These are phyloP conservation scores for Euura lappo DNA, from an alignment of 1,140 invertebrate species.

Conservation along the genomic window DNA sequence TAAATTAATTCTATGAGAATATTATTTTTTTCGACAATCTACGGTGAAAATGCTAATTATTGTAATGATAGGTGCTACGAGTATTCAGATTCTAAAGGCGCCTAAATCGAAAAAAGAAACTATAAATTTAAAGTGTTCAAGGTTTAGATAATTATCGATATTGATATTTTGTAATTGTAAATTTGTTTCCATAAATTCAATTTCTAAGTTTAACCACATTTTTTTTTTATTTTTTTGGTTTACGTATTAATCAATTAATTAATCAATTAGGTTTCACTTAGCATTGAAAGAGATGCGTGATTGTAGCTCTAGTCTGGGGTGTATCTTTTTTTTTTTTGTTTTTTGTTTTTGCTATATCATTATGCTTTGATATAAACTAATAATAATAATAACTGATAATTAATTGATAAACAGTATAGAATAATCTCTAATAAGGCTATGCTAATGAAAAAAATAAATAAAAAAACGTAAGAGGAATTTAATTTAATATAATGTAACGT, in stretches of 20 bases:
- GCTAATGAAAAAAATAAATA: neutral
- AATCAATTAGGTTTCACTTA: neutral
- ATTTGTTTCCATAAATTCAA: neutral
- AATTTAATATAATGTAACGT: neutral
- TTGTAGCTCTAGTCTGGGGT: conserved; percentile 51
- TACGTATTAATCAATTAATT: neutral
- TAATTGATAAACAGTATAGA: conserved; percentile 14
- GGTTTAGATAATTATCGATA: conserved; percentile 5
- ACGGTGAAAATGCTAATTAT: neutral
- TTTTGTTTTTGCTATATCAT: conserved; percentile 11
- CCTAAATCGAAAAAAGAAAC: too few relatives aligned
- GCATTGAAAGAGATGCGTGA: conserved; percentile 34
- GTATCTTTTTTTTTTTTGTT: conserved; percentile 18
- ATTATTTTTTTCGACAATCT: neutral
- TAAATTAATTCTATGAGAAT: neutral
- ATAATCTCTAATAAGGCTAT: neutral
- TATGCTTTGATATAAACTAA: conserved; percentile 7
- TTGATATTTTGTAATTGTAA: conserved; percentile 10
- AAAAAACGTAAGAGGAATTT: neutral
- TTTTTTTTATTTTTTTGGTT: too few relatives aligned
- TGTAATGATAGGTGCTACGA: neutral
- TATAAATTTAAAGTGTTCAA: neutral
- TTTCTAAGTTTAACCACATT: too few relatives aligned
- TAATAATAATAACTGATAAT: conserved; percentile 21
- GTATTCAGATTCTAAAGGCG: neutral